Evolutionary conservation across 1,140 invertebrate species (phyloP), one percentile per base, ranked within the genome.

Genomic region (Mylabris phalerata): DNA sequence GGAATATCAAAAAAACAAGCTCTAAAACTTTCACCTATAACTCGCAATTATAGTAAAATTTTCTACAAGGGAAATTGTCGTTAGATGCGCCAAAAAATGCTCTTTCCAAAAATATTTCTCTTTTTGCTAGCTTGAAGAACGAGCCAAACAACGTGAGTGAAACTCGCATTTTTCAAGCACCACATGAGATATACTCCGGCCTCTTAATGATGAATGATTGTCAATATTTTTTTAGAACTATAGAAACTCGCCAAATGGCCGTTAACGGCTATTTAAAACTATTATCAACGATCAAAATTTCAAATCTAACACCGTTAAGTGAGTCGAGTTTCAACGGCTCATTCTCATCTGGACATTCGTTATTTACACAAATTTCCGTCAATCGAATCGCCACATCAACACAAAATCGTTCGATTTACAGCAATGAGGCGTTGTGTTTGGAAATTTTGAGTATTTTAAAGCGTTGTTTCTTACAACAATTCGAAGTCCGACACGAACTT

Each of bases 391-490:
- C 50, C 9, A 27, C 61, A 0, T 75, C 72, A 67, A 49, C 67
- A 9, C 41, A 42, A 42, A 42, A 42, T 19, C 19, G 19, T 42
- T n/a, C 41, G 5, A 7, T 32, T 32, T 69, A 73, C 64, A 73
- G 73, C 13, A 81, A 81, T 60, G 77, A 78, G 58, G 77, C 77
- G 3, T 72, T 84, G 26, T 82, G 79, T 61, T 73, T 80, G 50
- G 83, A 85, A 68, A 74, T 85, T 24, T 66, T 84, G 9, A 76
- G 74, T 2, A 83, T 84, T 64, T 67, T 85, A 32, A 78, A 74
- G 40, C 77, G 80, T 10, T 83, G 81, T 63, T 79, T 84, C 11
- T 75, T 76, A 39, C 82, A 84, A 52, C 82, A 84, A 60, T 73
- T 72, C 1, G 71, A 77, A 61, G 78, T 84, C 3, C 78, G 79